Evolutionary conservation across 2,888 invertebrate genomes (phyloP).

Genomic region (Drosophila putrida): DNA sequence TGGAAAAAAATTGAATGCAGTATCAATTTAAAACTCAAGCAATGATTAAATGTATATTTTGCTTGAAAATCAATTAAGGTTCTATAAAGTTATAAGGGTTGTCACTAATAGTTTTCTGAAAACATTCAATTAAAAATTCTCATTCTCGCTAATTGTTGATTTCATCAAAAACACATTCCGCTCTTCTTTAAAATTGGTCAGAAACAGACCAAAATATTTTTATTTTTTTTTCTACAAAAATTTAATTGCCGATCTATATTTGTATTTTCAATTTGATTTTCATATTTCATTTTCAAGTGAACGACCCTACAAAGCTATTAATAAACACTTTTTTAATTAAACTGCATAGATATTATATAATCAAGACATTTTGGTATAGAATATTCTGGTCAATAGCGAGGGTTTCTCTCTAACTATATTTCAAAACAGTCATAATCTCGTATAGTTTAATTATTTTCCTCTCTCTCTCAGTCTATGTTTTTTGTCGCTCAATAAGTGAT

Average conservation of each 20-base stretch:
- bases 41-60: background rate
- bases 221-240: background rate
- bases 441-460: no score
- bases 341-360: background rate
- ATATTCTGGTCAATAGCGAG: background rate
- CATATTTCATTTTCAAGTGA: no score
- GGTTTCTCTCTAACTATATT: background rate
- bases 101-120: background rate
- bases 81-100: background rate
- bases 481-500: background rate
- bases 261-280: conserved; percentile 1
- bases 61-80: background rate
- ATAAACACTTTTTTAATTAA: background rate
- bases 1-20: background rate
- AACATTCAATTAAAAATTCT: background rate
- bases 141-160: no score
- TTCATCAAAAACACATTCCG: no score
- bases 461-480: background rate
- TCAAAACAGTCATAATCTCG: no score
- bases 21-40: background rate
- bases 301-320: no score
- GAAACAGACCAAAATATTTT: no score
- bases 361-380: background rate
- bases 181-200: no score
- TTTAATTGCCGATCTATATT: conserved; percentile 1